Percentiles rank a stretch among this genome's conserved stretches.
Conservation (phyloP, 2,888 invertebrate species). For the Ectobius pallidus region DNA sequence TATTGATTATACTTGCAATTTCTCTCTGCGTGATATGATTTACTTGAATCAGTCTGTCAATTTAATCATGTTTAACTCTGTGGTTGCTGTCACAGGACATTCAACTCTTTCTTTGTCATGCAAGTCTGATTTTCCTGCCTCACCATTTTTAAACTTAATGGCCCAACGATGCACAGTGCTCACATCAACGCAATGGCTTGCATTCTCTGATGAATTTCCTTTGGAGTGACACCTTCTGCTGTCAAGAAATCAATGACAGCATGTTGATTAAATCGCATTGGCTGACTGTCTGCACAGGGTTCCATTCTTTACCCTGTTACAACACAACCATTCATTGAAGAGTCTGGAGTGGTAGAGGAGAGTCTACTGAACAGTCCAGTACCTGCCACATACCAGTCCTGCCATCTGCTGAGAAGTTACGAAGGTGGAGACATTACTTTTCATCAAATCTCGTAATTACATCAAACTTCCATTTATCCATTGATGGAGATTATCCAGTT, state of each 20-base stretch:
- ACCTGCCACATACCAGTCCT: neutral
- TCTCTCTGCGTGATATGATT: too few species aligned
- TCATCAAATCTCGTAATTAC: too few species aligned
- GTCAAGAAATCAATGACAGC: neutral
- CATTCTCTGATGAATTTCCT: conserved; percentile 11
- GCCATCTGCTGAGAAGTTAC: neutral
- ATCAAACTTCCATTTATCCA: too few species aligned
- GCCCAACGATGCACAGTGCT: neutral
- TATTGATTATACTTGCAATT: too few species aligned
- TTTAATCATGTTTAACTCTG: neutral
- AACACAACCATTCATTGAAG: neutral
- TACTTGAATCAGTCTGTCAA: neutral
- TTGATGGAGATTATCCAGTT: too few species aligned
- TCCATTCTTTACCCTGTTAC: neutral
- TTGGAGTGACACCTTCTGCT: neutral
- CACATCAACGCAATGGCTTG: conserved; percentile 10
- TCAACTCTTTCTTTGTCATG: neutral
- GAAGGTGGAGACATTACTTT: too few species aligned
- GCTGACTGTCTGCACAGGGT: neutral
- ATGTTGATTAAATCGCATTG: neutral
- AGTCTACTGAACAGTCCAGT: neutral
- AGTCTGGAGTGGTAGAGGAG: neutral
- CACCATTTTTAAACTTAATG: neutral
- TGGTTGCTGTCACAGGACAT: conserved; percentile 5
- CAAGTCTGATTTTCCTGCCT: neutral